phyloP scores from a whole-genome alignment of 2,113 vertebrate genomes.

The Lycaon pictus region DNA sequence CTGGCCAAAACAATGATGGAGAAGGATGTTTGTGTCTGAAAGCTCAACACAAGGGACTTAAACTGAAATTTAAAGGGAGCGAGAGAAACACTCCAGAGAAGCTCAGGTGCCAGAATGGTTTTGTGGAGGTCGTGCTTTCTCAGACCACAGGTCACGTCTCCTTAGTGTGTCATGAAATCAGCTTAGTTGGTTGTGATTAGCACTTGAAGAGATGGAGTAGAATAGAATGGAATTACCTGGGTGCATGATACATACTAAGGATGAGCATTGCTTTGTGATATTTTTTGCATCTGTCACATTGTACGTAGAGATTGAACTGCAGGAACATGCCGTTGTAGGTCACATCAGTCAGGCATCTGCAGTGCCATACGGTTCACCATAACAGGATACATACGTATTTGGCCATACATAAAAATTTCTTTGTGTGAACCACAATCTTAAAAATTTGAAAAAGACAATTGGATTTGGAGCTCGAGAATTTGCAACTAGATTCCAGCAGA shows the following conservation, averaged over 20 bases:
- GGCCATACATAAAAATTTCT: background rate
- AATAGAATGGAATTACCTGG: background rate
- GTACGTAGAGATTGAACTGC: background rate
- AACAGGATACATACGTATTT: background rate
- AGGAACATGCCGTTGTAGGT: background rate
- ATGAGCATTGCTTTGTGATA: background rate
- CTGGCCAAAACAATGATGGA: background rate
- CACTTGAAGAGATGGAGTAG: background rate
- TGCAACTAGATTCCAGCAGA: background rate
- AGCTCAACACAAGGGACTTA: background rate
- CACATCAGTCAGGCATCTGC: background rate
- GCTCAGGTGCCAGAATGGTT: background rate
- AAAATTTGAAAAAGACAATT: background rate
- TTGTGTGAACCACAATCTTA: background rate
- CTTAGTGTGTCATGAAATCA: background rate
- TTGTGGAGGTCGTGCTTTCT: background rate
- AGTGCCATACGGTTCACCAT: background rate
- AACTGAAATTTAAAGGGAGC: background rate
- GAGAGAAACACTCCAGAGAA: background rate
- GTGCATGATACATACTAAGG: background rate
- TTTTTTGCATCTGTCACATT: background rate
- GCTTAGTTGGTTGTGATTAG: background rate
- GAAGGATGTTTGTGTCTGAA: background rate
- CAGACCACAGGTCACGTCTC: background rate
- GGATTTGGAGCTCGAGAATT: background rate